These are phyloP conservation scores for Myotis brandtii DNA, from an alignment of 2,113 vertebrate genomes.

Conservation along the genomic window DNA sequence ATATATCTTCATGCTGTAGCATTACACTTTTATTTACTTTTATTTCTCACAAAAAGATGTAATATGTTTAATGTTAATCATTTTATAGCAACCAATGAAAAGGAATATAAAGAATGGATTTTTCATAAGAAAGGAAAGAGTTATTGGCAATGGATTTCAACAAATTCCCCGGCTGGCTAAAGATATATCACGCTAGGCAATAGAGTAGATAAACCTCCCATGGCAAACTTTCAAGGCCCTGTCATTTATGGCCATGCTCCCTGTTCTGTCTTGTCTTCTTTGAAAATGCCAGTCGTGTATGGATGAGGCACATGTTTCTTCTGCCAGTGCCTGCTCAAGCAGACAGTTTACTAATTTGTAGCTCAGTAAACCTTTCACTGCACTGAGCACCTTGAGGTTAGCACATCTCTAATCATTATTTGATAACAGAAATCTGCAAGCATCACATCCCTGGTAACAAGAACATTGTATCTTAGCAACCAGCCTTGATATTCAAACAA, in stretches of 20 bases:
- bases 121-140: constrained; percentile 72
- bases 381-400: constrained; percentile 96
- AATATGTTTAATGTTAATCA: constrained; percentile 28
- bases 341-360: constrained; percentile 93
- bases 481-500: constrained; percentile 98
- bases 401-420: constrained; percentile 99
- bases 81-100: neutral
- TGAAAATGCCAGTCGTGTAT: constrained; percentile 84
- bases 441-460: constrained; percentile 92
- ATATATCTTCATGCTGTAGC: neutral
- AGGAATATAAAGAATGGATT: constrained; percentile 66
- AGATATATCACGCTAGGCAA: constrained; percentile 79
- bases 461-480: constrained; percentile 99
- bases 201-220: constrained; percentile 84
- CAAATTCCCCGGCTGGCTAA: constrained; percentile 57
- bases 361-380: constrained; percentile 92
- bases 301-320: constrained; percentile 85
- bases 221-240: constrained; percentile 82
- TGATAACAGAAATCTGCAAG: constrained; percentile 98
- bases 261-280: constrained; percentile 84
- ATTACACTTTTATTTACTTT: neutral
- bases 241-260: constrained; percentile 79
- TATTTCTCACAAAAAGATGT: constrained; percentile 43
- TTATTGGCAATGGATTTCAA: constrained; percentile 79
- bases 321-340: constrained; percentile 89